Evolutionary conservation across 1,140 invertebrate genomes (phyloP), one percentile per base, ranked within the genome.

Genomic region (Ceratina japonica): DNA sequence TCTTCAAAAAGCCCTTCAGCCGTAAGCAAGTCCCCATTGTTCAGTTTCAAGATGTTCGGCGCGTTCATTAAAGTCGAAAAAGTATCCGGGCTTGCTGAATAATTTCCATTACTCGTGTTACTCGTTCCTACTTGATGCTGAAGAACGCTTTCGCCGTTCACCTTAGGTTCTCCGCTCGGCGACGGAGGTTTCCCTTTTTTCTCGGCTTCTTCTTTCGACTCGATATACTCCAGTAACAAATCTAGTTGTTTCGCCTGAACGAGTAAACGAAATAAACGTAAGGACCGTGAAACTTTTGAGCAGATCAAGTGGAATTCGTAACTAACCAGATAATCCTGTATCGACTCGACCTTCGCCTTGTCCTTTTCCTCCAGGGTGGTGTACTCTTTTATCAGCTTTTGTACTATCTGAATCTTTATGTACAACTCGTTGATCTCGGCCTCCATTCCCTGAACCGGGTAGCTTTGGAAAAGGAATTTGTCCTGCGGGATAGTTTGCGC

Each of bases 321-420:
- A 24, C 73, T 86, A 70, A 89, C 89, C 84, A 90, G 65, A 70
- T 89, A 89, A 68, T 89, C 85, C 44, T 89, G 82, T 16, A 89
- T 84, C 3, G 83, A 63, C 54, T 85, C 82, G 18, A 89, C 83
- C 5, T 79, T 87, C n/a, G 69, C 86, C 72, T 88, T 88, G 16
- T 90, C 89, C 24, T 72, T 75, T 10, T 79, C 66, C 0, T 73
- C 64, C 20, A 90, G 62, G 1, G 74, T 31, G 8, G 76, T 77
- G 75, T 89, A 90, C 24, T 89, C 82, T 15, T 83, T 83, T 61
- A 90, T 85, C 31, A 90, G 79, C 18, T 62, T 76, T 65, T 84
- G 78, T 22, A 90, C 56, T 31, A 89, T 37, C 44, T 44, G 62
- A 18, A 88, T 83, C 73, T 89, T 89, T 52, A 59, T 75, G 16